These are phyloP conservation scores for Agrochola circellaris DNA, from an alignment of 2,888 invertebrate species.

Conservation along the genomic window DNA sequence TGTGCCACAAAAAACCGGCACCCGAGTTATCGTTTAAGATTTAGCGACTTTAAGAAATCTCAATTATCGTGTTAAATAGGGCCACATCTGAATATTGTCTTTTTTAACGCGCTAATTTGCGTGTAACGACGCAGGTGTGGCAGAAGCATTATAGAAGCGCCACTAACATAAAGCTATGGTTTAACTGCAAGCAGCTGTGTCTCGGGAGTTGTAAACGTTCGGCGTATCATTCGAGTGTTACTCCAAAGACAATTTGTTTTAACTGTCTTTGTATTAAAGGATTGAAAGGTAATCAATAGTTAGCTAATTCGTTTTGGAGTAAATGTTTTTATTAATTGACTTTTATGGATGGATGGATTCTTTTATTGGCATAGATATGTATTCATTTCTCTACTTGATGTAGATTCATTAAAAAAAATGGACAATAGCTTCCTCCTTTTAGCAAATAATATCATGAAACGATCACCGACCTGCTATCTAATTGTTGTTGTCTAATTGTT, in stretches of 20 bases:
- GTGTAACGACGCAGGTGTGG: neutral
- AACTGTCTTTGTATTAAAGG: conserved; percentile 40
- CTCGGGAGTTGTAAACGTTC: conserved; percentile 78
- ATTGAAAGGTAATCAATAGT: conserved; percentile 10
- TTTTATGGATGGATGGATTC: neutral
- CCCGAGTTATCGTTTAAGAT: neutral
- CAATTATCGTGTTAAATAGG: neutral
- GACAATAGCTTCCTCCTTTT: no score
- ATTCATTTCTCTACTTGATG: neutral
- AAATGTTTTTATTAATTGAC: neutral
- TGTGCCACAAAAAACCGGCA: neutral
- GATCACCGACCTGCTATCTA: no score
- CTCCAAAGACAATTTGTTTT: conserved; percentile 75
- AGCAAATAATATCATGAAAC: no score
- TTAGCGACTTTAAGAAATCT: neutral
- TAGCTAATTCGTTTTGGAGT: neutral
- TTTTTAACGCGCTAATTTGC: neutral
- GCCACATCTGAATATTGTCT: neutral
- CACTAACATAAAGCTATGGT: conserved; percentile 80
- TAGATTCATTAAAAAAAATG: no score
- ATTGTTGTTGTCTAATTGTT: no score
- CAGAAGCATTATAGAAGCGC: conserved; percentile 63
- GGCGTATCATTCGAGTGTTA: conserved; percentile 76
- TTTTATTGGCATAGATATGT: neutral
- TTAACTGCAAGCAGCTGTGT: conserved; percentile 83